phyloP scores from a whole-genome alignment of 2,113 vertebrate genomes.

The Heliornis fulica region DNA sequence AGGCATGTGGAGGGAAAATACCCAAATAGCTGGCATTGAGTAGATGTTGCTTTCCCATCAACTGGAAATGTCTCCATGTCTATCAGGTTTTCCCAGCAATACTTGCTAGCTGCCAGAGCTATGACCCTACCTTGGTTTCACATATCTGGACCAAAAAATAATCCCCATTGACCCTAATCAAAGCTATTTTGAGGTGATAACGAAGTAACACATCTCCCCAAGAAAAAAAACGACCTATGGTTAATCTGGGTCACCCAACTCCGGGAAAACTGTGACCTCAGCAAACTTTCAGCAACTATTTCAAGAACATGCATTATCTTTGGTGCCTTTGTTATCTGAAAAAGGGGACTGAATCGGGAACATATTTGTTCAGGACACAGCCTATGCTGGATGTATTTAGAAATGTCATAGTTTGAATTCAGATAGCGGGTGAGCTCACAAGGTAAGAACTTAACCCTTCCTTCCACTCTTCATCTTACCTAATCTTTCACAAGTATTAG shows the following conservation, averaged over 20 bases:
- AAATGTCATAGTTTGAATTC: constrained; percentile 50
- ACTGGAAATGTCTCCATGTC: constrained; percentile 25
- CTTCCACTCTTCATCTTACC: neutral
- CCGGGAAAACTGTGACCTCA: constrained; percentile 66
- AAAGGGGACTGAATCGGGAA: constrained; percentile 50
- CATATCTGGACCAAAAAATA: constrained; percentile 40
- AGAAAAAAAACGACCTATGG: constrained; percentile 54
- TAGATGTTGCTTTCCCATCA: constrained; percentile 37
- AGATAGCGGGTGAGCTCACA: neutral
- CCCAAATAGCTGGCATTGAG: constrained; percentile 47
- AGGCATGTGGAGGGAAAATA: constrained; percentile 51
- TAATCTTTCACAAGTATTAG: neutral
- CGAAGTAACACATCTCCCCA: constrained; percentile 46
- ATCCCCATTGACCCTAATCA: constrained; percentile 52
- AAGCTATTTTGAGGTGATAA: constrained; percentile 61
- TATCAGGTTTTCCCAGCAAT: constrained; percentile 48
- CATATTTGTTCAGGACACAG: constrained; percentile 63
- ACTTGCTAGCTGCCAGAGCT: neutral
- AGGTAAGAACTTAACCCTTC: constrained; percentile 12
- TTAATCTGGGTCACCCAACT: constrained; percentile 61
- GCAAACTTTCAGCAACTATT: constrained; percentile 65
- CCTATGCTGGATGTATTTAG: constrained; percentile 36
- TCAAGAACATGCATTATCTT: constrained; percentile 64
- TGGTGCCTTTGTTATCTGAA: constrained; percentile 53
- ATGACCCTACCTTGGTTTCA: constrained; percentile 34